Conservation (phyloP, 2,797 vertebrate species). For the Harpagifer antarcticus region DNA sequence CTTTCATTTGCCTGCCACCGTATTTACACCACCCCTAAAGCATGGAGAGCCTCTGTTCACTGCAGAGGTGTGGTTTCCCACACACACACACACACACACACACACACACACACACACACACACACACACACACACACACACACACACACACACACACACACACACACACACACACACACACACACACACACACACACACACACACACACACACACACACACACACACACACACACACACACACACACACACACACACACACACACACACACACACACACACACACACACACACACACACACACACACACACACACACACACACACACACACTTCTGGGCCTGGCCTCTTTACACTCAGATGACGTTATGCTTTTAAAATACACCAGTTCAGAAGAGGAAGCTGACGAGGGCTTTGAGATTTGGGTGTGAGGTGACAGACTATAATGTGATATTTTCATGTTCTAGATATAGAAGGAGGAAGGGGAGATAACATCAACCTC, state of each 20-base stretch:
- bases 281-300: slow-evolving; percentile 49
- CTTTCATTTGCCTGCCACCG: slow-evolving; percentile 50
- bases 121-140: slow-evolving; percentile 24
- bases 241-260: slow-evolving; percentile 52
- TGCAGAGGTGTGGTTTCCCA: slow-evolving; percentile 82
- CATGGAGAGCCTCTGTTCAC: slow-evolving; percentile 56
- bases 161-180: no score
- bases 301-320: slow-evolving; percentile 50
- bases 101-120: slow-evolving; percentile 33
- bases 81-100: slow-evolving; percentile 26
- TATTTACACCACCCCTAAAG: slow-evolving; percentile 51
- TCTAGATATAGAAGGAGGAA: neutral
- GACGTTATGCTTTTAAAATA: slow-evolving; percentile 66
- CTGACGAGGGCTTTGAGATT: slow-evolving; percentile 20
- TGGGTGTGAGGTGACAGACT: slow-evolving; percentile 16
- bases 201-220: neutral
- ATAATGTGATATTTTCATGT: neutral
- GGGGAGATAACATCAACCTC: slow-evolving; percentile 11
- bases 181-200: neutral
- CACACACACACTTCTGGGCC: slow-evolving; percentile 29
- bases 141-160: neutral
- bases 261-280: slow-evolving; percentile 50
- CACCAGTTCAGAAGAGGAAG: slow-evolving; percentile 40
- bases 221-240: slow-evolving; percentile 50
- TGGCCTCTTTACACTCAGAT: slow-evolving; percentile 36